phyloP scores from a whole-genome alignment of 2,888 invertebrate genomes.

The Xanthia icteritia region DNA sequence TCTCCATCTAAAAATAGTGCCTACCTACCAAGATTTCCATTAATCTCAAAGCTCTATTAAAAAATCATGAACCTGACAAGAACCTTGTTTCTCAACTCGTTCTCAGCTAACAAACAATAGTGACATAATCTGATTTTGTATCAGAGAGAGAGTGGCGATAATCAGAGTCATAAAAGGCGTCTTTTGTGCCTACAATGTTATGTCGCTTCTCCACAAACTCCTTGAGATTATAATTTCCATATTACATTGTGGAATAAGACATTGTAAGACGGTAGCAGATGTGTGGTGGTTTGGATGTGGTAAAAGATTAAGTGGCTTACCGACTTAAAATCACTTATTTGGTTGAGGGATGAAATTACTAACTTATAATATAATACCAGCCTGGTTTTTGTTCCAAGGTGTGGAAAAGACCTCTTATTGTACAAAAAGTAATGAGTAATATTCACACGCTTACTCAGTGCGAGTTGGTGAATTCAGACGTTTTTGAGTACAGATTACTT shows the following conservation, averaged over 20 bases:
- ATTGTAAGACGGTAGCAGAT: conserved; percentile 56
- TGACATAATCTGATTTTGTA: conserved; percentile 46
- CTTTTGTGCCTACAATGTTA: conserved; percentile 67
- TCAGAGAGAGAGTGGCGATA: conserved; percentile 39
- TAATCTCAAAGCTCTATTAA: background rate
- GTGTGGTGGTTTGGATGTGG: conserved; percentile 34
- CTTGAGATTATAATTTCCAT: conserved; percentile 70
- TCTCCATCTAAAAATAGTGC: background rate
- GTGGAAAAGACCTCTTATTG: too few species aligned
- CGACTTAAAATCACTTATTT: too few species aligned
- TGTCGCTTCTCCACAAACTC: conserved; percentile 58
- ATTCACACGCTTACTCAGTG: too few species aligned
- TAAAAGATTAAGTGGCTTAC: background rate
- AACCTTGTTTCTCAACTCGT: background rate
- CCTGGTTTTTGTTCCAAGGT: too few species aligned
- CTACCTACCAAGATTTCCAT: background rate
- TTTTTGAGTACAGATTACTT: too few species aligned
- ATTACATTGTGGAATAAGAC: conserved; percentile 69
- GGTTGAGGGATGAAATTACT: too few species aligned
- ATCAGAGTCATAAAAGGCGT: conserved; percentile 63
- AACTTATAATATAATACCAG: too few species aligned
- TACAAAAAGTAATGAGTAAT: too few species aligned
- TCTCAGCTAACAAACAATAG: conserved; percentile 21
- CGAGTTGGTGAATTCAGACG: too few species aligned
- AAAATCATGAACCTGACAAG: conserved; percentile 9